phyloP scores from a whole-genome alignment of 2,113 vertebrate genomes.

The Tragulus kanchil region DNA sequence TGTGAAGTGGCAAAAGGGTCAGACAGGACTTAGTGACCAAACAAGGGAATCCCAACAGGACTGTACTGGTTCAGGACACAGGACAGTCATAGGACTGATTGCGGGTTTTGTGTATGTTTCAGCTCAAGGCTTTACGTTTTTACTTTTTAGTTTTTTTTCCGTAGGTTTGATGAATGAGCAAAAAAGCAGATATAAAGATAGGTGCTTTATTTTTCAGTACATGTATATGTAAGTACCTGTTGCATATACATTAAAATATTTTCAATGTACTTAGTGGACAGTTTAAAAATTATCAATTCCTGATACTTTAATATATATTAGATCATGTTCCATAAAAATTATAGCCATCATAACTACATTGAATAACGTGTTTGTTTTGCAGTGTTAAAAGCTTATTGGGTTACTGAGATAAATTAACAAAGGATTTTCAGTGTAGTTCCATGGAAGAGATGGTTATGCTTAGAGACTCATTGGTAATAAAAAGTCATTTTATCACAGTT shows the following conservation, averaged over 20 bases:
- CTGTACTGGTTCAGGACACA: not conserved
- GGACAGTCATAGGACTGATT: not conserved
- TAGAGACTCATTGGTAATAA: slow-evolving; percentile 23
- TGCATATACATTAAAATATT: not conserved
- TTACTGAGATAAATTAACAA: slow-evolving; percentile 45
- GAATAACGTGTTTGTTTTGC: not conserved
- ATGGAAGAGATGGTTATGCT: not conserved
- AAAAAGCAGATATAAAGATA: not conserved
- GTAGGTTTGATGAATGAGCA: not conserved
- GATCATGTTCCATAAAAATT: not conserved
- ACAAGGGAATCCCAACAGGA: not conserved
- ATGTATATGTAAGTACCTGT: no score
- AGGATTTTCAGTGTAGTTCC: not conserved
- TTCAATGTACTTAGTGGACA: not conserved
- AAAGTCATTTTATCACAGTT: not conserved
- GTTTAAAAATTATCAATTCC: not conserved
- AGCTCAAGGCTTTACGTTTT: not conserved
- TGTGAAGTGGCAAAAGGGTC: not conserved
- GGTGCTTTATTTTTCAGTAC: not conserved
- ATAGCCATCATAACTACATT: not conserved
- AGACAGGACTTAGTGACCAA: not conserved
- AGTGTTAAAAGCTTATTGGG: not conserved
- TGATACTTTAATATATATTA: not conserved
- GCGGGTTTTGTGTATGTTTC: not conserved
- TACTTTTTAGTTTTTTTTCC: not conserved